Percentiles rank a stretch among this genome's conserved stretches.
These are phyloP conservation scores for Meliscaeva auricollis DNA, from an alignment of 2,888 invertebrate genomes.

Conservation along the genomic window DNA sequence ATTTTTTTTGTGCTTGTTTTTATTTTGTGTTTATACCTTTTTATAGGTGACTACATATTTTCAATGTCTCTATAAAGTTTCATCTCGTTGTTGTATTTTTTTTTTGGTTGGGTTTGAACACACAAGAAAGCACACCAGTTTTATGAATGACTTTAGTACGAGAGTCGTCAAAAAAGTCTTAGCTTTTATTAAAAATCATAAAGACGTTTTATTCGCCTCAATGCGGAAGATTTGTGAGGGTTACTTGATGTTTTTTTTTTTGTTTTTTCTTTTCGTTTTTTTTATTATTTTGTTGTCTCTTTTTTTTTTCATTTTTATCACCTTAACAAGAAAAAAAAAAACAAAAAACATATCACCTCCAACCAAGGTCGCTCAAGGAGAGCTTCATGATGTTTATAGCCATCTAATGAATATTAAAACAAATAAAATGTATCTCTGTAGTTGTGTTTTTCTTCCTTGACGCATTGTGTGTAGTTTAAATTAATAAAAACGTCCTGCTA, in stretches of 20 bases:
- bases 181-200: constrained; percentile 68
- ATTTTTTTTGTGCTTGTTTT: constrained; percentile 23
- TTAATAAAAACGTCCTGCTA: constrained; percentile 24
- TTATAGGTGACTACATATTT: constrained; percentile 41
- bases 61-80: constrained; percentile 17
- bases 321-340: neutral
- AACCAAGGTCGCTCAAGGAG: constrained; percentile 14
- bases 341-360: neutral
- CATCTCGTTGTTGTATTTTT: neutral
- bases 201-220: constrained; percentile 49
- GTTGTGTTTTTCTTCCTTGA: constrained; percentile 26
- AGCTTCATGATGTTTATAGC: constrained; percentile 50
- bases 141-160: constrained; percentile 45
- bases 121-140: constrained; percentile 47
- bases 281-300: neutral
- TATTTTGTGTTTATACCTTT: constrained; percentile 37
- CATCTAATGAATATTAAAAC: constrained; percentile 55
- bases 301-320: constrained; percentile 16
- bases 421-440: constrained; percentile 43
- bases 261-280: neutral
- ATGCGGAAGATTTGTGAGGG: constrained; percentile 27
- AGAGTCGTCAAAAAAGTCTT: constrained; percentile 36
- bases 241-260: constrained; percentile 18
- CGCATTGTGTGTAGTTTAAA: constrained; percentile 37
- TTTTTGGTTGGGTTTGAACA: neutral